Conservation (phyloP, 1,140 invertebrate genomes). For the Macrotrachela quadricornifera region DNA sequence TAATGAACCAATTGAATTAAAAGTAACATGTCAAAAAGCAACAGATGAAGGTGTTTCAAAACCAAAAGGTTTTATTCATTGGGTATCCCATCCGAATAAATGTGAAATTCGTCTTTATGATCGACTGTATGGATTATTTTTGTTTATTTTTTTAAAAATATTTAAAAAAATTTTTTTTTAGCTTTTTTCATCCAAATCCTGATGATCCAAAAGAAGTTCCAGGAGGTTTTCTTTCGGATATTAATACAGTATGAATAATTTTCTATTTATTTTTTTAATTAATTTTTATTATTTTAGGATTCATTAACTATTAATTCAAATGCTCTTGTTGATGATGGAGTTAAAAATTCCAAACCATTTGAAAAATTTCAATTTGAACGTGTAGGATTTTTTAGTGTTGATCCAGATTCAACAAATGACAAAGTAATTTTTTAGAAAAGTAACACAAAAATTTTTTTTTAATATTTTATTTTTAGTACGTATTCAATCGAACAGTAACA, state of each 20-base stretch:
- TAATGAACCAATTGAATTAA: not conserved
- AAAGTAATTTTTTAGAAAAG: slow-evolving; percentile 35
- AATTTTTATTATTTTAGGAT: slow-evolving; percentile 21
- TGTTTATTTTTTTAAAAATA: not conserved
- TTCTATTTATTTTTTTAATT: no score
- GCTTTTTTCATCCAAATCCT: slow-evolving; percentile 84
- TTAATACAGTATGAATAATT: slow-evolving; percentile 35
- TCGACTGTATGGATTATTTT: slow-evolving; percentile 43
- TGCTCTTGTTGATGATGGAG: slow-evolving; percentile 52
- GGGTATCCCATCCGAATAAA: slow-evolving; percentile 50
- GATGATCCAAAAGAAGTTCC: slow-evolving; percentile 77
- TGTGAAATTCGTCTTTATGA: slow-evolving; percentile 76
- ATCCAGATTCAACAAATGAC: slow-evolving; percentile 50
- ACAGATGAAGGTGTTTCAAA: slow-evolving; percentile 36
- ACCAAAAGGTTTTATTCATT: slow-evolving; percentile 95
- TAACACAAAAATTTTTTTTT: not conserved
- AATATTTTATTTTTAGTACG: slow-evolving; percentile 41
- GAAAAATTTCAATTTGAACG: slow-evolving; percentile 90
- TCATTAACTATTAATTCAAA: slow-evolving; percentile 46
- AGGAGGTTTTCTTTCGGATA: slow-evolving; percentile 69
- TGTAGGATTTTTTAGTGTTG: slow-evolving; percentile 82
- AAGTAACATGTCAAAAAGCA: slow-evolving; percentile 30
- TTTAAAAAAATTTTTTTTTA: slow-evolving; percentile 22
- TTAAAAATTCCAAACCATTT: slow-evolving; percentile 46
- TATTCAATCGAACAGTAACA: slow-evolving; percentile 77